Conservation (phyloP, 2,113 vertebrate species). For the Lethenteron camtschaticum region DNA sequence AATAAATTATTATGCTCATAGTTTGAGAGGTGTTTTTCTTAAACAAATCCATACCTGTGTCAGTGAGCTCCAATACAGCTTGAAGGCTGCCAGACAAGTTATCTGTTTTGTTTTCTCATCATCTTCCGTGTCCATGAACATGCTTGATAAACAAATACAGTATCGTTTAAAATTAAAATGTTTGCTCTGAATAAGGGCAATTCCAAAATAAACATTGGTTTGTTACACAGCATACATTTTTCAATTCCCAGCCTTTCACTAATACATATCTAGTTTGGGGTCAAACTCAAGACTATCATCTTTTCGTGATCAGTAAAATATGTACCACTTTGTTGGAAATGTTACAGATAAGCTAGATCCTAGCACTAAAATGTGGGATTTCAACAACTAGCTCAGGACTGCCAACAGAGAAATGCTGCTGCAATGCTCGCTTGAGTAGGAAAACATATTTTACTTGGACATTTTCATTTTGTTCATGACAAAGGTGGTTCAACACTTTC, state of each 20-base stretch:
- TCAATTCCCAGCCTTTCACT: not conserved
- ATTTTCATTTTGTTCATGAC: too few relatives aligned
- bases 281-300: not conserved
- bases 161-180: not conserved
- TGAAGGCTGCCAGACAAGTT: constrained; percentile 74
- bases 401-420: too few relatives aligned
- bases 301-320: not conserved
- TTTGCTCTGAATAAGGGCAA: constrained; percentile 4
- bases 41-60: not conserved
- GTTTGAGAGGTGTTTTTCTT: not conserved
- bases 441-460: too few relatives aligned
- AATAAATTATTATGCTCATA: not conserved
- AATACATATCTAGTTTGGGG: not conserved
- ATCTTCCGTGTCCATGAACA: constrained; percentile 94
- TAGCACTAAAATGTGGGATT: too few relatives aligned
- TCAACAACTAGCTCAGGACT: too few relatives aligned
- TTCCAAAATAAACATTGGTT: not conserved
- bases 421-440: too few relatives aligned
- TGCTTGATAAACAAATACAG: constrained; percentile 24
- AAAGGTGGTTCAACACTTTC: too few relatives aligned
- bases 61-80: constrained; percentile 70
- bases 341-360: too few relatives aligned
- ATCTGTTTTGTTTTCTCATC: constrained; percentile 80
- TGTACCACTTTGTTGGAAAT: not conserved
- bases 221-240: not conserved